Evolutionary conservation across 2,113 vertebrate genomes (phyloP), one percentile per base, ranked within the genome.

Genomic region (Calypte anna): DNA sequence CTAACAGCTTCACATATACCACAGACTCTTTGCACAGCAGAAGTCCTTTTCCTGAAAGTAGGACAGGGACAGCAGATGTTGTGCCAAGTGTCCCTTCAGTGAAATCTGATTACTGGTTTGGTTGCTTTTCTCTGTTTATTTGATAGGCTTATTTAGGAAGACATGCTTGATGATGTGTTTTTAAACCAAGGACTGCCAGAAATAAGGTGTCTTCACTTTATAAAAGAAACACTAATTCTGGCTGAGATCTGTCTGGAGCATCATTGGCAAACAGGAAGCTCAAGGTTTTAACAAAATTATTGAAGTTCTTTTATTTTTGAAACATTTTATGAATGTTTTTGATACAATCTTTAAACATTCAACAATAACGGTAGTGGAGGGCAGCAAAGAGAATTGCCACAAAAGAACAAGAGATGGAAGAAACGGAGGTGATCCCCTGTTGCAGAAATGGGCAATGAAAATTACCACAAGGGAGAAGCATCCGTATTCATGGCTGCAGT

Each of bases 161-260:
- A 92, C 22, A 9, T 73, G 91, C 91, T 95, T 97, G 97, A 98
- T 84, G 31, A 92, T 91, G 94, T 79, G 10, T 82, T 97, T 96
- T 94, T 95, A 90, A 97, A 77, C 77, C 72, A 85, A 94, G 68
- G 83, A 78, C 95, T 97, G 96, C 96, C 96, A 97, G 95, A 98
- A 98, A 97, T 97, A 96, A 97, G 94, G 95, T 97, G 95, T 96
- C 97, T 96, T 97, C 86, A 55, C 92, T 97, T 96, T 95, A 92
- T 97, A 96, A 96, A 97, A 96, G 94, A 96, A 97, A 97, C 86
- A 97, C 97, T 97, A 97, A 97, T 86, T 6, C 33, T 93, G 24
- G 14, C 96, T 90, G 90, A 96, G 87, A 96, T 90, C 90, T 95
- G 72, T 79, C 95, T 94, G 75, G 78, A 96, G 78, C 80, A 93